A percentile compares a stretch with the other conserved stretches of the same genome.
These are phyloP conservation scores for Lethrus apterus DNA, from an alignment of 1,140 invertebrate species.

Conservation along the genomic window DNA sequence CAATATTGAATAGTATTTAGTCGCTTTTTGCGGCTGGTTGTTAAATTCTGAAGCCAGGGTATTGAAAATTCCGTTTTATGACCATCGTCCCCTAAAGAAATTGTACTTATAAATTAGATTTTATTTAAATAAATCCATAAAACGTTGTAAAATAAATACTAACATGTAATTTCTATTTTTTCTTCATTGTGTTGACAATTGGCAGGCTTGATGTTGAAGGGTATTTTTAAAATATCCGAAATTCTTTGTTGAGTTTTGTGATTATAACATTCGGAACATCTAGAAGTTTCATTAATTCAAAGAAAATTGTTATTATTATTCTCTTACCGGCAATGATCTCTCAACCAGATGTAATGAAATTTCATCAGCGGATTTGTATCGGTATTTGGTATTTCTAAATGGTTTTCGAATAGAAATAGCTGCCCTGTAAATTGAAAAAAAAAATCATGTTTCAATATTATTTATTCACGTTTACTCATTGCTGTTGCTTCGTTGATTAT, in stretches of 20 bases:
- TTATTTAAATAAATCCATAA: slow-evolving; percentile 1
- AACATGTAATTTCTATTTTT: slow-evolving; percentile 27
- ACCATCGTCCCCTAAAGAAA: slow-evolving; percentile 42
- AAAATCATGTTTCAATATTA: neutral
- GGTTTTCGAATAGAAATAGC: slow-evolving; percentile 1
- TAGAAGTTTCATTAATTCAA: slow-evolving; percentile 22
- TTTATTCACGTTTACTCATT: neutral
- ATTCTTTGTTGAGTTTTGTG: slow-evolving; percentile 40
- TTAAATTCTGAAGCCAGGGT: slow-evolving; percentile 41
- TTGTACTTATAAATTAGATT: neutral
- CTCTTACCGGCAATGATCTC: slow-evolving; percentile 46
- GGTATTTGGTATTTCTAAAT: neutral
- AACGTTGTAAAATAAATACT: slow-evolving; percentile 14
- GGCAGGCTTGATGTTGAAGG: slow-evolving; percentile 30
- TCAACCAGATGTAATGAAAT: slow-evolving; percentile 37
- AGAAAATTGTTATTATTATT: slow-evolving; percentile 14
- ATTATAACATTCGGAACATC: slow-evolving; percentile 44
- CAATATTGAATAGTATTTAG: slow-evolving; percentile 1
- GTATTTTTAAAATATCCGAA: slow-evolving; percentile 40
- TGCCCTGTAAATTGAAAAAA: slow-evolving; percentile 1
- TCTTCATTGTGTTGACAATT: slow-evolving; percentile 19
- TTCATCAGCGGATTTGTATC: neutral
- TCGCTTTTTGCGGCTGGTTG: slow-evolving; percentile 17
- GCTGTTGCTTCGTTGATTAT: neutral
- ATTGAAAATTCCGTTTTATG: slow-evolving; percentile 41